These are phyloP conservation scores for Atrina japonica DNA, from an alignment of 2,888 invertebrate genomes.

Conservation along the genomic window DNA sequence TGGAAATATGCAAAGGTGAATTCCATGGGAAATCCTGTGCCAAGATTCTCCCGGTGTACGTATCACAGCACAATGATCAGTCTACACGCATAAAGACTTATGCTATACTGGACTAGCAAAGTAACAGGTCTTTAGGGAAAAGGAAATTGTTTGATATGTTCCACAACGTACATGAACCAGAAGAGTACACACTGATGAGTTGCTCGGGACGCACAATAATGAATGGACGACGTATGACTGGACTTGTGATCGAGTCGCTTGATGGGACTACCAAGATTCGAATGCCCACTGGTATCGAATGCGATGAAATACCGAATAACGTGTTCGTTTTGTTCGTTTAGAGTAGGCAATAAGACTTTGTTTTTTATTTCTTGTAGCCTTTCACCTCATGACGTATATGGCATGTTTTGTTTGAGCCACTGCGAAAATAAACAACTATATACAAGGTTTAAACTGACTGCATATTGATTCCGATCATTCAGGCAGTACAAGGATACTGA, in stretches of 20 bases:
- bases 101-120: background rate
- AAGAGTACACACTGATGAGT: background rate
- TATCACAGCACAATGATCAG: no score
- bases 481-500: no score
- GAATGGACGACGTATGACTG: constrained; percentile 6
- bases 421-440: no score
- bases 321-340: no score
- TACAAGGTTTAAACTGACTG: no score
- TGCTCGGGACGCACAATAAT: background rate
- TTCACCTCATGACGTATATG: no score
- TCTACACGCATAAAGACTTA: background rate
- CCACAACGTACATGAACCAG: background rate
- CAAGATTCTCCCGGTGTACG: no score
- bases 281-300: constrained; percentile 31
- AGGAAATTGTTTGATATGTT: background rate
- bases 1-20: no score
- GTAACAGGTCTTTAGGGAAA: constrained; percentile 1
- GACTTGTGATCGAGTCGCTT: constrained; percentile 15
- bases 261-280: constrained; percentile 9
- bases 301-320: constrained; percentile 16
- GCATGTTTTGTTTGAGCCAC: no score
- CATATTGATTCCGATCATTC: no score
- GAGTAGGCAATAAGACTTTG: no score
- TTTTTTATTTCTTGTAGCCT: no score
- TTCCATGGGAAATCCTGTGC: background rate